Base-by-base conservation (phyloP, 2,888 invertebrate genomes). In the Synanthedon tipuliformis region DNA sequence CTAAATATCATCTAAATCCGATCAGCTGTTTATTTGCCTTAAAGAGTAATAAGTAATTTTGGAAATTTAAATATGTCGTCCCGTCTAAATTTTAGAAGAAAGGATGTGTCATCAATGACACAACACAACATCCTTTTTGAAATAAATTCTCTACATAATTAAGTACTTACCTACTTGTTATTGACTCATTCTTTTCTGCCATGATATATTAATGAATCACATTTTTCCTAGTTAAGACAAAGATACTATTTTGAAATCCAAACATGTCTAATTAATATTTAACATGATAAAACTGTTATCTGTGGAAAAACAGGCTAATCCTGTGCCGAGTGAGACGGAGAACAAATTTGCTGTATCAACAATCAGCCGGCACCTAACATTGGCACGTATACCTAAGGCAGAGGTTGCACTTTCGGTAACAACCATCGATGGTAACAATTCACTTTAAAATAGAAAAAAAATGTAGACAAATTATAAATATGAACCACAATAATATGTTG, bases 291-390 rank as follows among this genome's bases (percentile, higher is more conserved):
- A 79, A 75, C 73, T 74, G 75, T 81, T 78, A 74, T 76, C 77
- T 77, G 73, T 74, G 74, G 75, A 84, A 83, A 83, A 83, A 82
- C 85, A 80, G 78, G 75, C 77, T 84, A 81, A 85, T 83, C 82
- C 82, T 65, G 64, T 68, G 69, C 64, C 59, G 73, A 79, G 76
- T 72, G 77, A 78, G 78, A 78, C 75, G 63, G 66, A 72, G 80
- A 81, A 78, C 82, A 86, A 85, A 86, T 86, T 85, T 86, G 80
- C 84, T 80, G 73, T 68, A 76, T 68, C 78, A 84, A 86, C 85
- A 84, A 75, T 75, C 76, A 77, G 65, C 72, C 65, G 71, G 75
- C 78, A 82, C 76, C 81, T 80, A 74, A 73, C 75, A 72, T 76
- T 64, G 69, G 70, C 69, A 73, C 71, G 69, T 80, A 71, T 75